Evolutionary conservation across 2,888 invertebrate species (phyloP).

Genomic region (Xanthorhoe designata): DNA sequence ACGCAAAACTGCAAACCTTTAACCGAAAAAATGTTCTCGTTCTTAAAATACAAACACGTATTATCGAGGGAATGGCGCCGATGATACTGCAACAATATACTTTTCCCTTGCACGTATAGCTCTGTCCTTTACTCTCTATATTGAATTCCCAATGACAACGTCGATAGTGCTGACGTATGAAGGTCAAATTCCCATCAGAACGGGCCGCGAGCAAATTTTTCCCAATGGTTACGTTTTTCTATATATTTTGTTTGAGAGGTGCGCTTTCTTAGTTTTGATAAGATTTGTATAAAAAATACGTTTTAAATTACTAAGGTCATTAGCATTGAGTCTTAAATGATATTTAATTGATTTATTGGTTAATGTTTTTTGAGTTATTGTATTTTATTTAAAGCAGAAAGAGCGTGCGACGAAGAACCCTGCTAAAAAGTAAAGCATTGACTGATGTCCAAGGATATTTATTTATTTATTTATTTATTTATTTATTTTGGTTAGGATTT

Average conservation of each 20-base stretch:
- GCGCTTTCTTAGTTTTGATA: not conserved
- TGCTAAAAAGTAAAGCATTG: not conserved
- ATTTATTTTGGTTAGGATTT: not conserved
- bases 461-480: too few relatives aligned
- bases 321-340: not conserved
- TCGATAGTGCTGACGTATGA: conserved; percentile 20
- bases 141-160: conserved; percentile 32
- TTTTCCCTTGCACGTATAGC: conserved; percentile 14
- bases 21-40: conserved; percentile 20
- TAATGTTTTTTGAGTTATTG: conserved; percentile 1
- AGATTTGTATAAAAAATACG: not conserved
- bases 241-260: not conserved
- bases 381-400: not conserved
- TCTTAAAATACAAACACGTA: conserved; percentile 17
- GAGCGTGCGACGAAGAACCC: not conserved
- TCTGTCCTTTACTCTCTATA: conserved; percentile 13
- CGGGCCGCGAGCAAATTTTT: conserved; percentile 17
- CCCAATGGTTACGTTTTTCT: conserved; percentile 35
- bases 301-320: not conserved
- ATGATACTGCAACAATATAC: conserved; percentile 15
- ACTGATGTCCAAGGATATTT: too few relatives aligned
- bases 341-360: not conserved
- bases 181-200: conserved; percentile 34
- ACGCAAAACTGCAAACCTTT: not conserved
- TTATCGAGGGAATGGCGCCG: conserved; percentile 12